These are phyloP conservation scores for Phymastichus coffea DNA, from an alignment of 1,140 invertebrate species.

Conservation along the genomic window DNA sequence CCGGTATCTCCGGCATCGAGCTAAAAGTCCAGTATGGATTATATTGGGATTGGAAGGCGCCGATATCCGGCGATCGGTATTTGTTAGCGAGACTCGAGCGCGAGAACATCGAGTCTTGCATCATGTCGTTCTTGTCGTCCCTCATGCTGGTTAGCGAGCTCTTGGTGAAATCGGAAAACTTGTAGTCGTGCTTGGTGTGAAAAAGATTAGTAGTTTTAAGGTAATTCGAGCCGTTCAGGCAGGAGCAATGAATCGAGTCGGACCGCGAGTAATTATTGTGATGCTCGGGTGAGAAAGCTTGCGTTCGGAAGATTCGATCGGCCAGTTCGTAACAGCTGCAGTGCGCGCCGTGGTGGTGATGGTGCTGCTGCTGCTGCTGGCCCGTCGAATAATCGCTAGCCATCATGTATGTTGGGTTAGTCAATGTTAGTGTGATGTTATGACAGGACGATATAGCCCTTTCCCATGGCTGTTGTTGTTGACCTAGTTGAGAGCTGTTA, in stretches of 20 bases:
- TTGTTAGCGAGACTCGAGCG: slow-evolving; percentile 34
- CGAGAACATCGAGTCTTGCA: slow-evolving; percentile 43
- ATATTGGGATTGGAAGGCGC: slow-evolving; percentile 38
- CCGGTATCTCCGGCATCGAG: slow-evolving; percentile 49
- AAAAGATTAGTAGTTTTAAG: slow-evolving; percentile 7
- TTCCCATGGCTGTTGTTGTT: slow-evolving; percentile 45
- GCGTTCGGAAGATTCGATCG: slow-evolving; percentile 27
- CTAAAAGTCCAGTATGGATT: slow-evolving; percentile 54
- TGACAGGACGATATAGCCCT: slow-evolving; percentile 28
- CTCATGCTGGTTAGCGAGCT: slow-evolving; percentile 29
- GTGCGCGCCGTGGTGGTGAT: slow-evolving; percentile 28
- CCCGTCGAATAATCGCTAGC: slow-evolving; percentile 38
- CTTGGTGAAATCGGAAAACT: slow-evolving; percentile 25
- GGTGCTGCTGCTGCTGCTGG: too few species aligned
- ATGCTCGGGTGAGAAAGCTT: background rate
- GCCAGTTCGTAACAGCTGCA: slow-evolving; percentile 40
- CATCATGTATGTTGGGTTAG: slow-evolving; percentile 30
- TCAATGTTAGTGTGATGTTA: slow-evolving; percentile 28
- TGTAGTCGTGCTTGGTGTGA: slow-evolving; percentile 9
- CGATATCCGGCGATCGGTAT: slow-evolving; percentile 31
- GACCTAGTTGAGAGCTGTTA: slow-evolving; percentile 50
- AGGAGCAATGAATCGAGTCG: slow-evolving; percentile 17
- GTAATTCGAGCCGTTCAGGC: background rate
- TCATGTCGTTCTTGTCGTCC: slow-evolving; percentile 35
- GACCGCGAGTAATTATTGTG: slow-evolving; percentile 12